Evolutionary conservation across 2,888 invertebrate genomes (phyloP).

Genomic region (Andricus quercusramuli): DNA sequence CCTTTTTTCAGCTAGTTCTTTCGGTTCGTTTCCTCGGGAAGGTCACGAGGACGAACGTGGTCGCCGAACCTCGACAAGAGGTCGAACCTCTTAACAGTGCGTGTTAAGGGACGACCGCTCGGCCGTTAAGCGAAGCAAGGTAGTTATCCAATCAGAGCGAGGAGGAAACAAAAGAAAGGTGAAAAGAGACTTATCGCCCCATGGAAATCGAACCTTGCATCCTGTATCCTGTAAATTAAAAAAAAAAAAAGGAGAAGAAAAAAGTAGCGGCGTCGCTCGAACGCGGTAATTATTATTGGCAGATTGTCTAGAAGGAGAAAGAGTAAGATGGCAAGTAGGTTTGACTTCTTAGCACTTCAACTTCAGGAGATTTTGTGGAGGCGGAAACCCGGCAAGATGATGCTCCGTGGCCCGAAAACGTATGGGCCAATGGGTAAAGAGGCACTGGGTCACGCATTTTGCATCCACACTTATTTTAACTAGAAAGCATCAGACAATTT

Average conservation of each 20-base stretch:
- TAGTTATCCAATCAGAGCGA: conserved; percentile 77
- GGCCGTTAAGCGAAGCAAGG: conserved; percentile 61
- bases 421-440: conserved; percentile 59
- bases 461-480: conserved; percentile 12
- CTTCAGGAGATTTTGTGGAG: not conserved
- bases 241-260: conserved; percentile 21
- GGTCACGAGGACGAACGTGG: conserved; percentile 50
- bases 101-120: conserved; percentile 59
- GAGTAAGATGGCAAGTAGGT: conserved; percentile 14
- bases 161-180: conserved; percentile 78
- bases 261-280: conserved; percentile 47
- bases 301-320: conserved; percentile 50
- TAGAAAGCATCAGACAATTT: not conserved
- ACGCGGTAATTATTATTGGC: conserved; percentile 58
- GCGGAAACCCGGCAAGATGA: not conserved
- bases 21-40: conserved; percentile 53
- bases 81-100: conserved; percentile 55
- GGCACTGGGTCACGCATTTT: conserved; percentile 45
- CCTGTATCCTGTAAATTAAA: conserved; percentile 54
- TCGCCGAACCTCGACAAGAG: conserved; percentile 55
- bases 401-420: conserved; percentile 56
- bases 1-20: conserved; percentile 24
- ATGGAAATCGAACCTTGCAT: conserved; percentile 54
- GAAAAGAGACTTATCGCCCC: conserved; percentile 70
- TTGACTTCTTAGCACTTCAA: conserved; percentile 26